phyloP scores from a whole-genome alignment of 2,888 invertebrate species.

The Pocota personata region DNA sequence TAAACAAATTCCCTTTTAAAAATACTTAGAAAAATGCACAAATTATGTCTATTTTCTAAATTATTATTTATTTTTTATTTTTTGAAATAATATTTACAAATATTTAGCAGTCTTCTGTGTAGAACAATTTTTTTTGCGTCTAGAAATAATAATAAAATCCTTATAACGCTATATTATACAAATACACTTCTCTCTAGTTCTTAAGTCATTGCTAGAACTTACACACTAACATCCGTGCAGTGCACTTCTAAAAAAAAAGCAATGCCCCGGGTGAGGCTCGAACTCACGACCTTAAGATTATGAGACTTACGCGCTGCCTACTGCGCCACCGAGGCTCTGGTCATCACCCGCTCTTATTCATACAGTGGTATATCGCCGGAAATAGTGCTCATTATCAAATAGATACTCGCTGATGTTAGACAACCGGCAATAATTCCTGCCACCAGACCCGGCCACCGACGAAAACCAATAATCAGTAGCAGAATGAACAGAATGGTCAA shows the following conservation, averaged over 20 bases:
- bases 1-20: too few species aligned
- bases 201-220: background rate
- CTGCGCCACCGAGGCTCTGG: conserved; percentile 70
- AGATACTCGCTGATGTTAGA: conserved; percentile 75
- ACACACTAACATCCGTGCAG: background rate
- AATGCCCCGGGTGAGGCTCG: conserved; percentile 77
- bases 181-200: background rate
- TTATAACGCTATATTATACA: background rate
- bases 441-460: conserved; percentile 76
- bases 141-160: background rate
- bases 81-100: conserved; percentile 11
- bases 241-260: conserved; percentile 50
- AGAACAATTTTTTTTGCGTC: background rate
- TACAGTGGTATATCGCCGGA: conserved; percentile 59
- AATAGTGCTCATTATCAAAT: conserved; percentile 66
- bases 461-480: conserved; percentile 75
- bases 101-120: conserved; percentile 25
- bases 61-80: conserved; percentile 4
- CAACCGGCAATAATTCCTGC: conserved; percentile 76
- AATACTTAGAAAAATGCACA: too few species aligned
- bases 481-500: conserved; percentile 75
- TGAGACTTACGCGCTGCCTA: conserved; percentile 73
- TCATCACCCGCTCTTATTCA: background rate
- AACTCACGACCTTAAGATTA: conserved; percentile 75
- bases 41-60: background rate